Conservation (phyloP, 2,888 invertebrate genomes). For the Cephalotes varians region DNA sequence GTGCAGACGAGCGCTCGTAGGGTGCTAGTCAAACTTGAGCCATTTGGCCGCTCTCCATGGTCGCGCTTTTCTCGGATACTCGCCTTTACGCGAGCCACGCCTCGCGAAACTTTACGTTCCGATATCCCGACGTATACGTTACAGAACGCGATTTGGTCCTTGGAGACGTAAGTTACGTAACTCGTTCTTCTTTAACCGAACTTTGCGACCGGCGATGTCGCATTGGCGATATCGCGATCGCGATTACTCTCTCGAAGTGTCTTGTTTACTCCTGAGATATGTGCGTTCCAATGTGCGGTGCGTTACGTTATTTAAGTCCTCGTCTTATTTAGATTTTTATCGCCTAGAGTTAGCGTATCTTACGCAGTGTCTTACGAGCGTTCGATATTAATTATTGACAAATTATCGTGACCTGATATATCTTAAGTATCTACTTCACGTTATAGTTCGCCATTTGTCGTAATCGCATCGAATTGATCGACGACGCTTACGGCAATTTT, state of each 20-base stretch:
- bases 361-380: conserved; percentile 47
- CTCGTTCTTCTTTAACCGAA: not conserved
- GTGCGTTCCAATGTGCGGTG: conserved; percentile 33
- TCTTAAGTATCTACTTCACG: conserved; percentile 58
- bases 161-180: not conserved
- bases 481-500: conserved; percentile 1
- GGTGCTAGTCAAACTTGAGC: conserved; percentile 81
- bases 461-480: conserved; percentile 5
- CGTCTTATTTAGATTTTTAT: conserved; percentile 44
- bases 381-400: conserved; percentile 41
- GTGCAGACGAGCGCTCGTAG: conserved; percentile 71
- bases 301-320: conserved; percentile 26
- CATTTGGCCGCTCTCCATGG: conserved; percentile 79
- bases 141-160: not conserved
- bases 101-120: conserved; percentile 37
- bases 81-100: conserved; percentile 17
- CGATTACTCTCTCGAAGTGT: not conserved
- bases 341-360: conserved; percentile 39
- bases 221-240: not conserved
- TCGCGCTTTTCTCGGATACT: conserved; percentile 64
- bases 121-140: not conserved
- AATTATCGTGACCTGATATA: conserved; percentile 56
- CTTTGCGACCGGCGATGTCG: not conserved
- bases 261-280: not conserved
- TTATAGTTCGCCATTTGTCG: conserved; percentile 29